phyloP scores from a whole-genome alignment of 2,113 vertebrate species.

The Copsychus sechellarum region DNA sequence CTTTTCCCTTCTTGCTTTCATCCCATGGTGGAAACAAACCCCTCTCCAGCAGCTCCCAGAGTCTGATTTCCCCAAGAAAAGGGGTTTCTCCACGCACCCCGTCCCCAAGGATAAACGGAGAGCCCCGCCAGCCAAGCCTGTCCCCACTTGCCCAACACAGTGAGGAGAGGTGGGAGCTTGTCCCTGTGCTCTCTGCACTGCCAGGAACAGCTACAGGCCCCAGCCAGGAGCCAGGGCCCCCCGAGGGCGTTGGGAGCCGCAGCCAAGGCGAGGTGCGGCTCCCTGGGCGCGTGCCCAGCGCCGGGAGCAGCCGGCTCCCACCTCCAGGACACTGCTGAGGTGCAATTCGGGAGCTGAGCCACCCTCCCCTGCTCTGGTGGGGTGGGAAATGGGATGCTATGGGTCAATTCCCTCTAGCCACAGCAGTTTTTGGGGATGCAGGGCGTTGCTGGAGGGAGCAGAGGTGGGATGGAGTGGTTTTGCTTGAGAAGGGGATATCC shows the following conservation, averaged over 20 bases:
- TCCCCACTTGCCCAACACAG: neutral
- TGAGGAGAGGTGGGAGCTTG: constrained; percentile 6
- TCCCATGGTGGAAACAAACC: neutral
- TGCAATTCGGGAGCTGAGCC: neutral
- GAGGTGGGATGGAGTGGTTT: neutral
- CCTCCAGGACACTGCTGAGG: neutral
- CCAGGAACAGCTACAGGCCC: constrained; percentile 43
- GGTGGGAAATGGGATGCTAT: rapidly evolving
- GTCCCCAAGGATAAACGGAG: rapidly evolving
- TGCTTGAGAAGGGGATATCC: neutral
- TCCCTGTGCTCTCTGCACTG: neutral
- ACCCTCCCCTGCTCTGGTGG: rapidly evolving
- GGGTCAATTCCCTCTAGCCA: rapidly evolving
- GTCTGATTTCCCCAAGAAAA: neutral
- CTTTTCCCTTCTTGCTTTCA: neutral
- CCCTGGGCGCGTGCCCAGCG: neutral
- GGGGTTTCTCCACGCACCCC: neutral
- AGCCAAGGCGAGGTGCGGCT: constrained; percentile 39
- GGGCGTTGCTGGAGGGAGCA: neutral
- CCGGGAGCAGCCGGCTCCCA: neutral
- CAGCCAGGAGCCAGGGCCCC: neutral
- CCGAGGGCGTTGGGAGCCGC: neutral
- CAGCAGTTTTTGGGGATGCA: neutral
- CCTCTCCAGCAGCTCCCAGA: neutral
- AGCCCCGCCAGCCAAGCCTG: neutral